Base-by-base conservation (phyloP, 1,140 invertebrate genomes). In the Caenorhabditis brenneri region DNA sequence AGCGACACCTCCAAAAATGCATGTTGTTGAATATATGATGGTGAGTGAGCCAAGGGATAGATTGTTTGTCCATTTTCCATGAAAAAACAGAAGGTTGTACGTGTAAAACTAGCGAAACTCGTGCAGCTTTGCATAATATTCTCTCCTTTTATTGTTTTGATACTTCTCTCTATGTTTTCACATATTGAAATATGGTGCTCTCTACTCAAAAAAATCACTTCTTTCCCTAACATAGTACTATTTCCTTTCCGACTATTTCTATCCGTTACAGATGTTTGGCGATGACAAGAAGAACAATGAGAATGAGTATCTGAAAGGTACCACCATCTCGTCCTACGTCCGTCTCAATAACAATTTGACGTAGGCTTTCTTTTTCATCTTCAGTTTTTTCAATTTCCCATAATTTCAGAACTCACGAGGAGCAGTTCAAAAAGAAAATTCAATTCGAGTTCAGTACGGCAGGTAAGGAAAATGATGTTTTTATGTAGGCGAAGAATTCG, bases 11-110 rank as follows among this genome's bases (percentile, higher is more conserved):
- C 84, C 84, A 19, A 51, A 82, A 65, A 86, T 85, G 80, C 85
- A 87, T 27, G 86, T 87, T 31, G 82, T 86, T 0, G 83, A 87
- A 60, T 87, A 87, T 39, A 86, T 87, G 74, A 86, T 86, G 85
- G 84, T 85, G 55, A 51, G 22, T 31, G 10, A 39, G 36, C 10
- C 7, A 22, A 12, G 1, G 12, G 5, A 15, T 29, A 2, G 31
- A 12, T 36, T 2, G 9, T 51, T 51, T 15, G 15, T 51, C 19
- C 19, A 55, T 27, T n/a, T 27, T 55, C 24, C 24, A 55, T 7
- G 9, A 29, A 27, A 42, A 0, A 55, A 55, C 22, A n/a, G n/a
- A n/a, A n/a, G n/a, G 10, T 27, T 27, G 24, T 55, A 10, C 2
- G 22, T 27, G 22, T 22, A 29, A 55, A 29, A 55, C 24, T 55